phyloP scores from a whole-genome alignment of 2,797 vertebrate genomes.

The Hydrolagus colliei region DNA sequence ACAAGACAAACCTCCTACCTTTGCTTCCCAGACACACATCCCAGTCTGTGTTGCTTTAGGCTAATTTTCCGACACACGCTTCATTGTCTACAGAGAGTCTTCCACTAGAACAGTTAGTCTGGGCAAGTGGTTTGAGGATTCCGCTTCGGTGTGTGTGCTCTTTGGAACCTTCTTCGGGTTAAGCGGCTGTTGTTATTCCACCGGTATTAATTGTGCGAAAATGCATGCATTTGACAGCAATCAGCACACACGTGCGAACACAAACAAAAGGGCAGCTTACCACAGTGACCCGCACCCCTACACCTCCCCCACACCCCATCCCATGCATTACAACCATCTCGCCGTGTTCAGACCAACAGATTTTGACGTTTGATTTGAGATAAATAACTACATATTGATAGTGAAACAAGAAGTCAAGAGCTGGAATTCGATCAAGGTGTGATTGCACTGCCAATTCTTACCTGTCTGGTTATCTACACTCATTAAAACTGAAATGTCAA shows the following conservation, averaged over 20 bases:
- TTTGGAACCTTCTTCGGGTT: background rate
- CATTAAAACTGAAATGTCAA: slow-evolving; percentile 9
- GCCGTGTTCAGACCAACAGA: background rate
- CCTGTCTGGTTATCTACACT: background rate
- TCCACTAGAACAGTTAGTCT: background rate
- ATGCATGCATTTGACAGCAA: background rate
- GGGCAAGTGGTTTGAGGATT: background rate
- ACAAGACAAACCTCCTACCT: background rate
- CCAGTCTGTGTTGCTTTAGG: background rate
- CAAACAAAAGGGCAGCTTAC: too few relatives aligned
- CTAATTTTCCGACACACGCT: background rate
- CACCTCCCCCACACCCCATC: too few relatives aligned
- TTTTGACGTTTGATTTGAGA: background rate
- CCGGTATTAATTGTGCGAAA: background rate
- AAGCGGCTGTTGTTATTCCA: background rate
- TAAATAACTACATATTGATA: too few relatives aligned
- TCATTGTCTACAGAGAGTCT: background rate
- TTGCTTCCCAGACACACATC: background rate
- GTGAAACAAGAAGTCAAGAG: too few relatives aligned
- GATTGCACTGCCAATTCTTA: background rate
- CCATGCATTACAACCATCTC: background rate
- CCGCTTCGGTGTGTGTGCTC: too few relatives aligned
- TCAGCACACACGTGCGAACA: background rate
- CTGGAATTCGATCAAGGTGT: background rate
- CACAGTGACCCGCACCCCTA: too few relatives aligned